Evolutionary conservation across 2,797 vertebrate genomes (phyloP).

Genomic region (Luscinia luscinia): DNA sequence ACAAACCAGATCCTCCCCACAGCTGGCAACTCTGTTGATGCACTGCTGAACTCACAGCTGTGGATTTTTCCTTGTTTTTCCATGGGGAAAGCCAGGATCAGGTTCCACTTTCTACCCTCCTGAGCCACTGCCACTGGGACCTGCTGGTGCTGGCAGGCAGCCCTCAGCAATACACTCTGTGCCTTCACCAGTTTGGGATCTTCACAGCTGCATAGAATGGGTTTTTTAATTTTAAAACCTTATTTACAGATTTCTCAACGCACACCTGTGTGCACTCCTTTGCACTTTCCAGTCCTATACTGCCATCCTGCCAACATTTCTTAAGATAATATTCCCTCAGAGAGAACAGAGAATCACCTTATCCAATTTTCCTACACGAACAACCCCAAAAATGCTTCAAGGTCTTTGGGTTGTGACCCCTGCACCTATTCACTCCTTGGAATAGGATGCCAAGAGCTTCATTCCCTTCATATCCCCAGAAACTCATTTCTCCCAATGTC

Average conservation of each 20-base stretch:
- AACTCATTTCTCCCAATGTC: background rate
- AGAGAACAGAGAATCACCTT: background rate
- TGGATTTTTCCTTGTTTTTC: background rate
- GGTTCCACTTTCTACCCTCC: background rate
- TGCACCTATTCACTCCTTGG: background rate
- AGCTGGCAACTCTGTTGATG: rapidly evolving
- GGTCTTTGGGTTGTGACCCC: background rate
- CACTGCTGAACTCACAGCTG: background rate
- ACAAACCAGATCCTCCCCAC: background rate
- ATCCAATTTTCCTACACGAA: background rate
- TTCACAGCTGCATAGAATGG: background rate
- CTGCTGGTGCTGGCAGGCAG: background rate
- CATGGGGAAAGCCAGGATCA: background rate
- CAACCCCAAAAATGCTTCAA: rapidly evolving
- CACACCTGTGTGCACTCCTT: background rate
- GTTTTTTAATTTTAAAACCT: background rate
- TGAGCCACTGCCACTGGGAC: background rate
- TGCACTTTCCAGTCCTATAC: background rate
- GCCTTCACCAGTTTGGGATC: background rate
- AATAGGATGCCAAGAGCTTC: background rate
- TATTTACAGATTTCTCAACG: background rate
- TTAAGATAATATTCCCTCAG: background rate
- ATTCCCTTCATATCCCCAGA: background rate
- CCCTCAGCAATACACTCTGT: rapidly evolving
- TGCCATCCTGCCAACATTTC: constrained; percentile 17